A percentile compares a stretch with the other conserved stretches of the same genome.
These are phyloP conservation scores for Colossoma macropomum DNA, from an alignment of 2,113 vertebrate species.

Conservation along the genomic window DNA sequence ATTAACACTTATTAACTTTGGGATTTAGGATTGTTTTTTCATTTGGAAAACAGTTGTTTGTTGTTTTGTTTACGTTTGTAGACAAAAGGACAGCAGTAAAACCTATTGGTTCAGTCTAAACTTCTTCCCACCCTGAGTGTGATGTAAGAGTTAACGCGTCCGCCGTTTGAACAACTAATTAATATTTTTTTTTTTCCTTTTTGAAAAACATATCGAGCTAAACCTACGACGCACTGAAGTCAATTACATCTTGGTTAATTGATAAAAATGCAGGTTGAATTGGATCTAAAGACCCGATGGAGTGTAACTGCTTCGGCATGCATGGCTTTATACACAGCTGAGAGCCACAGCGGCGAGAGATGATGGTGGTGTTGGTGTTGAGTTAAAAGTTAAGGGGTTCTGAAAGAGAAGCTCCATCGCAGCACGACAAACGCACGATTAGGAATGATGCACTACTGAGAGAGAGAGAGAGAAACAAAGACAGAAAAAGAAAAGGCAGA, in stretches of 20 bases:
- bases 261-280: constrained; percentile 39
- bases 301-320: constrained; percentile 50
- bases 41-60: no score
- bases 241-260: constrained; percentile 18
- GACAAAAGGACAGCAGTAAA: no score
- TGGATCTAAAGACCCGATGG: not conserved
- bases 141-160: not conserved
- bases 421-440: constrained; percentile 75
- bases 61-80: no score
- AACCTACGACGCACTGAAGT: constrained; percentile 41
- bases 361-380: constrained; percentile 26
- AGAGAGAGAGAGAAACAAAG: constrained; percentile 27
- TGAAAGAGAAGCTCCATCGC: constrained; percentile 47
- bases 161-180: not conserved
- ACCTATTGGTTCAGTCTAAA: no score
- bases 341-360: constrained; percentile 1
- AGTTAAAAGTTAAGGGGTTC: not conserved
- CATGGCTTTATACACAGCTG: constrained; percentile 46
- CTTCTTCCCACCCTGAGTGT: no score
- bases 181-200: constrained; percentile 13
- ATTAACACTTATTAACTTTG: no score
- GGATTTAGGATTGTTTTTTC: no score
- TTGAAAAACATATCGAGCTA: constrained; percentile 29
- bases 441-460: constrained; percentile 78
- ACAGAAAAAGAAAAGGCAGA: not conserved